Conservation (phyloP, 2,797 vertebrate genomes). For the Carapus acus region DNA sequence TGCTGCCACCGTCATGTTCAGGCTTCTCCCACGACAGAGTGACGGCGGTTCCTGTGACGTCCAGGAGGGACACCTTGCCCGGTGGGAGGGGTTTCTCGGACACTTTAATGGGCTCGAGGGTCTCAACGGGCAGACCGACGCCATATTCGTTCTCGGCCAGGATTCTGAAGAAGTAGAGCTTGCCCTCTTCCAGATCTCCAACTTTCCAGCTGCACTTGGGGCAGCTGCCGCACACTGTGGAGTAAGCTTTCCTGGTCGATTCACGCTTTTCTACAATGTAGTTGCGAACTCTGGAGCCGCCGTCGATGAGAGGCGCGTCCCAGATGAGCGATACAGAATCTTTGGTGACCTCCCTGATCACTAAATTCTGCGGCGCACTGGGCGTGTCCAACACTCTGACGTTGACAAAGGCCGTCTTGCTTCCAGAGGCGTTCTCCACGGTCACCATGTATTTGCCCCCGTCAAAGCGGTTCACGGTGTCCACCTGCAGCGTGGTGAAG, state of each 20-base stretch:
- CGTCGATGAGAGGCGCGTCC: conserved; percentile 94
- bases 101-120: conserved; percentile 85
- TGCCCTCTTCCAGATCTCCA: conserved; percentile 89
- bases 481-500: conserved; percentile 87
- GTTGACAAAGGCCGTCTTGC: conserved; percentile 92
- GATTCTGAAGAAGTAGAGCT: conserved; percentile 93
- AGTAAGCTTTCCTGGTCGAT: conserved; percentile 94
- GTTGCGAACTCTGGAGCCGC: conserved; percentile 93
- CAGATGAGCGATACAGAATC: conserved; percentile 93
- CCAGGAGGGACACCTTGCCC: conserved; percentile 88
- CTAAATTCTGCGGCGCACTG: conserved; percentile 87
- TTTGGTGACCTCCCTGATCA: conserved; percentile 90
- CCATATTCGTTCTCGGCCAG: conserved; percentile 98
- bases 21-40: conserved; percentile 96
- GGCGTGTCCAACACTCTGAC: conserved; percentile 96
- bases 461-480: conserved; percentile 94
- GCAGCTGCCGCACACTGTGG: conserved; percentile 90
- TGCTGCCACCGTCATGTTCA: conserved; percentile 96
- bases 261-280: conserved; percentile 98
- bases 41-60: conserved; percentile 88
- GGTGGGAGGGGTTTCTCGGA: conserved; percentile 95
- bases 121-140: conserved; percentile 93
- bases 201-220: conserved; percentile 96
- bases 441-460: conserved; percentile 93
- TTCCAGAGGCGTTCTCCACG: conserved; percentile 90